A percentile compares a stretch with the other conserved stretches of the same genome.
Conservation (phyloP, 2,797 vertebrate species). For the Diceros bicornis region DNA sequence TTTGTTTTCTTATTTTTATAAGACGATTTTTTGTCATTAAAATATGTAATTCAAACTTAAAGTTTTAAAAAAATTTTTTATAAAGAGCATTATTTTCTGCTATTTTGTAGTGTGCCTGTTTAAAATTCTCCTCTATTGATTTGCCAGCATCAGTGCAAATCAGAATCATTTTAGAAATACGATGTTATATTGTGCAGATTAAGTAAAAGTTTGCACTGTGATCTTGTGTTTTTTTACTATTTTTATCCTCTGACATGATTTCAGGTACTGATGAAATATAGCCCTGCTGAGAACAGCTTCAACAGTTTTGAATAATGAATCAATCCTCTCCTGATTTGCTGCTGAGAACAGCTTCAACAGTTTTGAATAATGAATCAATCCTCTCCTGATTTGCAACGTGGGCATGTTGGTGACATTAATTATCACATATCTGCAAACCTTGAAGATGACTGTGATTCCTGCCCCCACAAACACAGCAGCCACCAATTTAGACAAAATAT, state of each 20-base stretch:
- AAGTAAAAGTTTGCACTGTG: neutral
- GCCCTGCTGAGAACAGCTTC: neutral
- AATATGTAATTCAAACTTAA: neutral
- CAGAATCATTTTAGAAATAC: constrained; percentile 29
- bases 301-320: constrained; percentile 31
- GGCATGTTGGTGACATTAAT: constrained; percentile 19
- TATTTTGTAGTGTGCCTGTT: neutral
- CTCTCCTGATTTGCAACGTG: constrained; percentile 13
- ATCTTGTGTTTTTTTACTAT: neutral
- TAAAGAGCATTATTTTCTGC: neutral
- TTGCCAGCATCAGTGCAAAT: neutral
- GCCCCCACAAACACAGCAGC: neutral
- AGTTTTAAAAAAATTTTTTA: neutral
- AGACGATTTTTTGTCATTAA: neutral
- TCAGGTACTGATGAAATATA: neutral
- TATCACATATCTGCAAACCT: neutral
- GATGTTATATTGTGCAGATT: neutral
- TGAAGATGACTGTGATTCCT: neutral
- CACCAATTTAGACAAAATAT: constrained; percentile 8
- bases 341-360: neutral
- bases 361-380: constrained; percentile 25
- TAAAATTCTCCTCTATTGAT: neutral
- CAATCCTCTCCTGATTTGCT: neutral
- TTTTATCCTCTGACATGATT: constrained; percentile 25
- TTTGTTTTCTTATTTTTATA: neutral